Evolutionary conservation across 2,888 invertebrate genomes (phyloP).

Genomic region (Chloroclystis v-ata): DNA sequence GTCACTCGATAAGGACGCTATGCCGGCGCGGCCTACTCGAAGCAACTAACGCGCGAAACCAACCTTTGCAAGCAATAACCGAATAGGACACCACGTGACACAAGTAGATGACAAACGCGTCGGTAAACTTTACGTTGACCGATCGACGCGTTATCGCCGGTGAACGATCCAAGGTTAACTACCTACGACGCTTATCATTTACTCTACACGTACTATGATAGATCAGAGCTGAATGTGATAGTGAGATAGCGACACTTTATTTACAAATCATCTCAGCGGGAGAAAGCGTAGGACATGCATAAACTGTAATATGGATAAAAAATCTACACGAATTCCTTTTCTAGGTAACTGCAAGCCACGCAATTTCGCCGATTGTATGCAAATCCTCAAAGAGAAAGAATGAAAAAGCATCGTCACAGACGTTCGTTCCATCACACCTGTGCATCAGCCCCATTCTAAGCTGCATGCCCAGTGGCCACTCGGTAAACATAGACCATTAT

Average conservation of each 20-base stretch:
- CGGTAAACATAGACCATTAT: slow-evolving; percentile 62
- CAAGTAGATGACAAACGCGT: slow-evolving; percentile 69
- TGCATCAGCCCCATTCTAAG: slow-evolving; percentile 49
- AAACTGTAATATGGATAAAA: slow-evolving; percentile 56
- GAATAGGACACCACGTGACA: slow-evolving; percentile 71
- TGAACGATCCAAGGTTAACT: slow-evolving; percentile 41
- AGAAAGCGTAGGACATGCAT: slow-evolving; percentile 39
- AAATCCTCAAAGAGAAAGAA: slow-evolving; percentile 74
- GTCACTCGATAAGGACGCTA: slow-evolving; percentile 61
- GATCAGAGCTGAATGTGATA: slow-evolving; percentile 3
- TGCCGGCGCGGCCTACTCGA: slow-evolving; percentile 60
- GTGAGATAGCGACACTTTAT: too few species aligned
- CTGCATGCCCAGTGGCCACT: slow-evolving; percentile 41
- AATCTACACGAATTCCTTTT: slow-evolving; percentile 61
- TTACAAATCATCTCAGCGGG: slow-evolving; percentile 24
- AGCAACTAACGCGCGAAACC: slow-evolving; percentile 68
- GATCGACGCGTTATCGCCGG: slow-evolving; percentile 50
- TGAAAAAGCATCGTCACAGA: slow-evolving; percentile 68
- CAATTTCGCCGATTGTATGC: slow-evolving; percentile 76
- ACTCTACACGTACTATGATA: slow-evolving; percentile 8
- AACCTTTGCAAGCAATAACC: slow-evolving; percentile 59
- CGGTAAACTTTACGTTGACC: slow-evolving; percentile 51
- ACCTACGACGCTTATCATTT: slow-evolving; percentile 25
- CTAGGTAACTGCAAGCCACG: slow-evolving; percentile 56
- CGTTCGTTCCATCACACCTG: slow-evolving; percentile 60